These are phyloP conservation scores for Propithecus perrieri DNA, from an alignment of 2,797 vertebrate species.

Conservation along the genomic window DNA sequence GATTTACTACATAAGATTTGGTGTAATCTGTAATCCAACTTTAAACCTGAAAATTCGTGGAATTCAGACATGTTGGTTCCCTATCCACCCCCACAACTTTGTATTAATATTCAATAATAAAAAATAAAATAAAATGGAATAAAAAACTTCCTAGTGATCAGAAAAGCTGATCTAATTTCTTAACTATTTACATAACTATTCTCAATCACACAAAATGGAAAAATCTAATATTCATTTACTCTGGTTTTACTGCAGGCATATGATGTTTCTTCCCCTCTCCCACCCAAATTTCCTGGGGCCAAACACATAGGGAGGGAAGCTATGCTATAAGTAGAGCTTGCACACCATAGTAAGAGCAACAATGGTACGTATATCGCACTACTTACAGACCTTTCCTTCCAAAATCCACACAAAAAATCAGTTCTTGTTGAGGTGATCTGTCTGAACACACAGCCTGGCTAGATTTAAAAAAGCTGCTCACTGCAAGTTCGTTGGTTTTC, in stretches of 20 bases:
- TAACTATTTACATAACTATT: neutral
- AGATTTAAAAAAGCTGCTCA: conserved; percentile 32
- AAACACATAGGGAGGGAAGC: neutral
- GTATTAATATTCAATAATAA: neutral
- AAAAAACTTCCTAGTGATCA: neutral
- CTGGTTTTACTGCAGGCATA: neutral
- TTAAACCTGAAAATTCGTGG: neutral
- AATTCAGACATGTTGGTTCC: neutral
- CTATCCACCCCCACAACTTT: neutral
- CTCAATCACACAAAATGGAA: fast-evolving
- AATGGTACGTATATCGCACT: neutral
- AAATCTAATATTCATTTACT: neutral
- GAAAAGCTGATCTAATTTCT: neutral
- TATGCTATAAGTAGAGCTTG: neutral
- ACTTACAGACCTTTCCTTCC: neutral
- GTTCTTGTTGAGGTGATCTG: neutral
- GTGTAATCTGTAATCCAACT: neutral
- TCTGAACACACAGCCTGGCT: neutral
- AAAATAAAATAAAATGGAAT: neutral
- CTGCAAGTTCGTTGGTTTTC: conserved; percentile 27
- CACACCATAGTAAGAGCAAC: neutral
- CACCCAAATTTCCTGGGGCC: neutral
- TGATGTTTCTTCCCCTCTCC: neutral
- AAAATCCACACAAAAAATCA: neutral
- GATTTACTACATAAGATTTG: neutral